A percentile compares a stretch with the other conserved stretches of the same genome.
These are phyloP conservation scores for Phymastichus coffea DNA, from an alignment of 1,140 invertebrate species.

Conservation along the genomic window DNA sequence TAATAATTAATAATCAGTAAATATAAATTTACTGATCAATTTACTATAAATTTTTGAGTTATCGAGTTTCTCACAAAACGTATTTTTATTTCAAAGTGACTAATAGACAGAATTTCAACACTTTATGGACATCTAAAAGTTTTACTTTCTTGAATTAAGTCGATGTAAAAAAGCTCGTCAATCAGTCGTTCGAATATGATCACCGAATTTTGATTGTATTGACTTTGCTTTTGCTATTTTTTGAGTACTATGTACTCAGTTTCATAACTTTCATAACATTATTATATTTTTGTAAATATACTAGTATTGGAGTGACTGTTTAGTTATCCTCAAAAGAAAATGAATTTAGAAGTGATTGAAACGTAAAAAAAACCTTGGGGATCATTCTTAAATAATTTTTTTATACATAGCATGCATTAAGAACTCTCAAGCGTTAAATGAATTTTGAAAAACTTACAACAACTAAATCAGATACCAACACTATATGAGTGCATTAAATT, in stretches of 20 bases:
- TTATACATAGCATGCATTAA: not conserved
- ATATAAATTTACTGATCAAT: not conserved
- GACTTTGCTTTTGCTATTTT: conserved; percentile 25
- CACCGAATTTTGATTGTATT: not conserved
- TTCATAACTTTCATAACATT: conserved; percentile 6
- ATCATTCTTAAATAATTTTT: not conserved
- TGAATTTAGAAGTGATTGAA: conserved; percentile 5
- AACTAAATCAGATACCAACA: no score
- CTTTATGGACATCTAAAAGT: no score
- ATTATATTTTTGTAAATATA: conserved; percentile 12
- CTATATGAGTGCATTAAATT: no score
- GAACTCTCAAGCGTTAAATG: not conserved
- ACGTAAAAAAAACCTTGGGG: not conserved
- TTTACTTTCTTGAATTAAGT: no score
- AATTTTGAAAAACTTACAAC: not conserved
- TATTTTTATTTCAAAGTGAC: conserved; percentile 6
- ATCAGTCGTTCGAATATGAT: not conserved
- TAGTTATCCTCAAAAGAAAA: no score
- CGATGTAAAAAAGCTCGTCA: not conserved
- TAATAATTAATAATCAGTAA: not conserved
- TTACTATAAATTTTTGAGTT: no score
- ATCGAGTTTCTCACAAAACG: no score
- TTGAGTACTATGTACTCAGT: conserved; percentile 44
- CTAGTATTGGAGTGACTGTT: no score
- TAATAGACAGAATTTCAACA: not conserved